Evolutionary conservation across 2,888 invertebrate genomes (phyloP), one percentile per base, ranked within the genome.

Genomic region (Drosophila imparisetae): DNA sequence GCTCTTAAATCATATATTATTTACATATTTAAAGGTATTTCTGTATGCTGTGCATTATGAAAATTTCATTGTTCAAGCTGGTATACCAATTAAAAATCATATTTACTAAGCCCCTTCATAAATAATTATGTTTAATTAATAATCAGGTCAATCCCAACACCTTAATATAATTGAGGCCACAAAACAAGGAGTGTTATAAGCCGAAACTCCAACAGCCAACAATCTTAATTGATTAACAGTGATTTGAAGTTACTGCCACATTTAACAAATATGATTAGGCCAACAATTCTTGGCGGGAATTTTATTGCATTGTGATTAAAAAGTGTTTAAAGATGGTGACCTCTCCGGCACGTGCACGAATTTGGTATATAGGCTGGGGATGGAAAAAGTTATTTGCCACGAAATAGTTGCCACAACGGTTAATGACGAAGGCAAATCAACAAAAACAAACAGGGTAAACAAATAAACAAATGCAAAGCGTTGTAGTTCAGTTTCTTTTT

Each of bases 121-220:
- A 38, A 75, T 75, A 65, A 65, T 59, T 48, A 42, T 13, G 34
- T 45, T 36, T 38, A 53, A 57, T 50, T 61, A 34, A 49, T 36
- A 75, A 69, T n/a, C 55, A 61, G 81, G 78, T 80, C 75, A 74
- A 53, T 73, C 59, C 50, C 60, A 81, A 81, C 36, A 66, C 7
- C 27, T 53, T 11, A 27, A 42, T 10, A 40, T 29, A 7, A 34
- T 49, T 24, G 29, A 49, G 29, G 49, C 13, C 63, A 24, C 49
- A 53, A 21, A 34, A 54, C 30, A 42, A 24, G 29, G 27, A 30
- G 11, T 45, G 29, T 29, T 52, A 24, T 55, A 45, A 55, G 45
- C 52, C 42, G 27, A 18, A 40, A 15, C 21, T 18, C n/a, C 34
- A 34, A 60, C 48, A 61, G 42, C 40, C 52, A 52, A 50, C 30